These are phyloP conservation scores for Tachina grossa DNA, from an alignment of 2,888 invertebrate species.

Conservation along the genomic window DNA sequence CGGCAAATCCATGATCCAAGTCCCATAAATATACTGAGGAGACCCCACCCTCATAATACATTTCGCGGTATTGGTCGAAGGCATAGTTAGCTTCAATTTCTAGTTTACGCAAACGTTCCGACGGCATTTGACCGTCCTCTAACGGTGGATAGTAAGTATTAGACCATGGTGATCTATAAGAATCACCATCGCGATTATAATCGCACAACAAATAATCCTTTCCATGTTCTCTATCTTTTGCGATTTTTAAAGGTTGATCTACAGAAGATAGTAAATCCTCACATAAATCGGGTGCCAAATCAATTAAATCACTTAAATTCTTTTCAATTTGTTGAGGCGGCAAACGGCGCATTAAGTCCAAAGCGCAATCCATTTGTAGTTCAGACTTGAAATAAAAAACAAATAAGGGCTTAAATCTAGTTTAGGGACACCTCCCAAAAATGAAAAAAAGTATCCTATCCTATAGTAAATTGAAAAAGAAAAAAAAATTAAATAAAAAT, in stretches of 20 bases:
- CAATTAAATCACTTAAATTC: conserved; percentile 98
- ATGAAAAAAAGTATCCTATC: too few relatives aligned
- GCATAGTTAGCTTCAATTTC: conserved; percentile 99
- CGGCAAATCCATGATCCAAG: conserved; percentile 98
- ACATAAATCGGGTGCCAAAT: conserved; percentile 96
- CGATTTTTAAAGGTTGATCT: conserved; percentile 99
- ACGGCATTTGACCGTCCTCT: conserved; percentile 99
- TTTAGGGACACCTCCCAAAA: too few relatives aligned
- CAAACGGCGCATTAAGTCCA: conserved; percentile 98
- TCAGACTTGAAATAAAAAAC: conserved; percentile 87
- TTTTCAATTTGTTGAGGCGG: conserved; percentile 99
- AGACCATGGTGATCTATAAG: conserved; percentile 99
- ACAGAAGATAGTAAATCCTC: conserved; percentile 98
- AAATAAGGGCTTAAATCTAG: too few relatives aligned
- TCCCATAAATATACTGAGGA: conserved; percentile 99
- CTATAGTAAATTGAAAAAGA: too few relatives aligned
- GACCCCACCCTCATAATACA: conserved; percentile 99
- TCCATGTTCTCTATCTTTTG: conserved; percentile 96
- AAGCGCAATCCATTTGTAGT: conserved; percentile 98
- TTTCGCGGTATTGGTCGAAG: conserved; percentile 99
- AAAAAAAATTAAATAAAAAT: too few relatives aligned
- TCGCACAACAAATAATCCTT: conserved; percentile 99
- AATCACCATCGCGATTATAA: conserved; percentile 99
- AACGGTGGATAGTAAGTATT: conserved; percentile 98
- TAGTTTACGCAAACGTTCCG: conserved; percentile 95